Base-by-base conservation (phyloP, 2,113 vertebrate genomes). In the Amphiprion percula region DNA sequence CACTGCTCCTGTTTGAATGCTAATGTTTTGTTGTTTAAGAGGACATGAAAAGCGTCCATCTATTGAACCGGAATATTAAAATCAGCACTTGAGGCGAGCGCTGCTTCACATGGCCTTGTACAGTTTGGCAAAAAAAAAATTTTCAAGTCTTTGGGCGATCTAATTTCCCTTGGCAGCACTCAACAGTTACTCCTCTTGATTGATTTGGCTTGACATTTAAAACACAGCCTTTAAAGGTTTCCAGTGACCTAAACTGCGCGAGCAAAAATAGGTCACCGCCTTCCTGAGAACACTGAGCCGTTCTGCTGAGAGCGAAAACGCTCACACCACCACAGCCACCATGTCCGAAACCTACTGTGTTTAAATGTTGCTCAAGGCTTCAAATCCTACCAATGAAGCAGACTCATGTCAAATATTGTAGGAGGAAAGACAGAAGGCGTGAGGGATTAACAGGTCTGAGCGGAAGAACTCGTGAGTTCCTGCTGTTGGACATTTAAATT, bases 291-390 rank as follows among this genome's bases (percentile, higher is more conserved):
- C 2, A 39, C 47, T 28, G 67, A 59, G 37, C 26, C 28, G 52
- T 30, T 60, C 30, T 41, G 37, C 55, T 54, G 64, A 30, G 50
- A 30, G 15, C 4, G 11, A 70, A 53, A 60, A 2, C 12, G 39
- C 39, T 12, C 11, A 41, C 2, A 15, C 14, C 41, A 10, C 33
- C 33, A 4, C 30, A 5, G 33, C 10, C 62, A 64, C 33, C 26
- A 28, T 72, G 67, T 37, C 44, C 62, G 49, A 74, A 68, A 53
- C n/a, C 65, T 19, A 10, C 33, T 64, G 41, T 46, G 44, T 60
- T 74, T 70, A 80, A 83, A 86, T 81, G 70, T 62, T 33, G 60
- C 67, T 72, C 54, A n/a, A n/a, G 84, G 67, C 63, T 79, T 79
- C 11, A 84, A 74, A 72, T 73, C 52, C 47, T 8, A 24, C 61